Base-by-base conservation (phyloP, 2,888 invertebrate species). In the Netelia inedita region DNA sequence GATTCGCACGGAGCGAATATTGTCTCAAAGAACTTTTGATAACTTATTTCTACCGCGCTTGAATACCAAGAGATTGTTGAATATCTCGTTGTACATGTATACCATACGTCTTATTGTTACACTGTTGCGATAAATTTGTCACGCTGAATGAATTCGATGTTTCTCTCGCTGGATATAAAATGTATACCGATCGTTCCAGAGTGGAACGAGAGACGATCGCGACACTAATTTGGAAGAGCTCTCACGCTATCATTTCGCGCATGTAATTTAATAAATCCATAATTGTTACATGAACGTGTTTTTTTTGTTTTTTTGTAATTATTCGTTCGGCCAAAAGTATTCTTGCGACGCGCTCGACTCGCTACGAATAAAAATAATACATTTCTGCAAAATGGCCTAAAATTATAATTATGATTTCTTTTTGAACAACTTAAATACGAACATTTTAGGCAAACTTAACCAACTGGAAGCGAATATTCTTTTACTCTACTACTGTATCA, bases 261-360 rank as follows among this genome's bases (percentile, higher is more conserved):
- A 85, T 55, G 79, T 87, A 81, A 83, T 87, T 87, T 87, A 86
- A 87, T 87, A 87, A 87, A 87, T 87, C 80, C 68, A 84, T 80
- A 79, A 87, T 87, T 87, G 85, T 86, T 84, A 82, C 84, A 78
- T 74, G 59, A 55, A 53, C 21, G 35, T 57, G 73, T n/a, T 16
- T 43, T 83, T 57, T 72, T 41, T 10, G 19, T 71, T 72, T 19
- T 14, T 68, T 66, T 2, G n/a, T n/a, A n/a, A 35, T 21, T n/a
- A 53, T 11, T n/a, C 0, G 11, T n/a, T n/a, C 11, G 3, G 14
- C 53, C 53, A 53, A 35, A 35, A 35, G 35, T 35, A 35, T 35
- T 35, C 8, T 35, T 35, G 35, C 35, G 35, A 35, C 35, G 6
- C 35, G 35, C 35, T 35, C 6, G 35, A 35, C 35, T 35, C 35